Percentiles rank a stretch among this genome's conserved stretches.
These are phyloP conservation scores for Coranthus polyacanthus DNA, from an alignment of 2,797 vertebrate genomes.

Conservation along the genomic window DNA sequence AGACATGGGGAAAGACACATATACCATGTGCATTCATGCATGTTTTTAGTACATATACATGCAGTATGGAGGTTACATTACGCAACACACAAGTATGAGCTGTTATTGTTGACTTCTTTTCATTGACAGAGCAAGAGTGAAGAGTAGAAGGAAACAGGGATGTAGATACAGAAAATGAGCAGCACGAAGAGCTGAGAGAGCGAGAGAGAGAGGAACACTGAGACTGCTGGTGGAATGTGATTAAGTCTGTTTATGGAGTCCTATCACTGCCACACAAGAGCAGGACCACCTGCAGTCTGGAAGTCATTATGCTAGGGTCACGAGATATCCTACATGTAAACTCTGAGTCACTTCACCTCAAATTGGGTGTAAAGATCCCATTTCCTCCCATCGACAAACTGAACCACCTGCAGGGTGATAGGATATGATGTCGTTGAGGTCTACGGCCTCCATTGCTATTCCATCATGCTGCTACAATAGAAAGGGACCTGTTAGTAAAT, in stretches of 20 bases:
- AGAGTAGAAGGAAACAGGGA: background rate
- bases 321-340: constrained; percentile 94
- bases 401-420: constrained; percentile 93
- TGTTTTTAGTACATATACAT: too few species aligned
- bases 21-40: background rate
- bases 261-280: constrained; percentile 89
- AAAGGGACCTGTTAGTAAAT: constrained; percentile 7
- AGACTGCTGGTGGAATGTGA: constrained; percentile 74
- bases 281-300: constrained; percentile 96
- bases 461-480: constrained; percentile 49
- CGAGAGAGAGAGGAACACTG: constrained; percentile 21
- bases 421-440: constrained; percentile 82
- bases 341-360: constrained; percentile 98
- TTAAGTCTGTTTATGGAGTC: constrained; percentile 85
- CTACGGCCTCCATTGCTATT: constrained; percentile 52
- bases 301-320: constrained; percentile 96
- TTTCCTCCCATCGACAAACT: constrained; percentile 98
- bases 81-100: too few species aligned
- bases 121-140: background rate
- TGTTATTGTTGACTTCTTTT: too few species aligned
- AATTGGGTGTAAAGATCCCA: constrained; percentile 99
- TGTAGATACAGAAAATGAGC: constrained; percentile 10
- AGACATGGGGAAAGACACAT: background rate
- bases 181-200: background rate
- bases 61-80: too few species aligned